A percentile compares a stretch with the other conserved stretches of the same genome.
These are phyloP conservation scores for Sapajus apella DNA, from an alignment of 2,113 vertebrate species.

Conservation along the genomic window DNA sequence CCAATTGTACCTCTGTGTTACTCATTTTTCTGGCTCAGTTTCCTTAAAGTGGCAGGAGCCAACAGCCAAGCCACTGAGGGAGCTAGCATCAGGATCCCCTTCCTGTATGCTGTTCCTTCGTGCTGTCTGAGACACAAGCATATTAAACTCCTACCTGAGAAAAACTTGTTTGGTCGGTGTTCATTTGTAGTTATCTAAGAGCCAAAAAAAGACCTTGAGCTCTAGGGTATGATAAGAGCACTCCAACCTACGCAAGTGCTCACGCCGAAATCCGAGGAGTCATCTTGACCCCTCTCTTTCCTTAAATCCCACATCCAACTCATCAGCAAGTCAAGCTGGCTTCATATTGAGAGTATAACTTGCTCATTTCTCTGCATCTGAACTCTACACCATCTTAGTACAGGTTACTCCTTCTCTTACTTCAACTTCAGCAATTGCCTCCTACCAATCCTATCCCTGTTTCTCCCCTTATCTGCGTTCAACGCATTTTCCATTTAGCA, in stretches of 20 bases:
- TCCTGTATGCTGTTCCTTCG: too few relatives aligned
- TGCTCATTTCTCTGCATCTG: background rate
- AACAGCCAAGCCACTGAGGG: too few relatives aligned
- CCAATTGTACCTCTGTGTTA: too few relatives aligned
- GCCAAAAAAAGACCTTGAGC: too few relatives aligned
- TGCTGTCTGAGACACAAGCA: too few relatives aligned
- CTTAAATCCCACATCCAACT: background rate
- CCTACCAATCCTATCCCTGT: background rate
- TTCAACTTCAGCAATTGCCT: background rate
- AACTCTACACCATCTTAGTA: background rate
- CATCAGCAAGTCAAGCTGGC: background rate
- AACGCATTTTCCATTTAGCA: background rate
- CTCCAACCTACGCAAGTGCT: background rate
- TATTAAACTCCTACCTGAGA: too few relatives aligned
- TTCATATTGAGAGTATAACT: background rate
- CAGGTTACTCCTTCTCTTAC: background rate
- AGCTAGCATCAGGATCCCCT: too few relatives aligned
- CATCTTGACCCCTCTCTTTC: background rate
- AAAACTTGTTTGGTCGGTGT: too few relatives aligned
- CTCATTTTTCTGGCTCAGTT: too few relatives aligned
- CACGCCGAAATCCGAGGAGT: background rate
- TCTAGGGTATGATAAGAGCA: background rate
- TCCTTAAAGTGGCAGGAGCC: too few relatives aligned
- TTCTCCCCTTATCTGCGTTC: background rate
- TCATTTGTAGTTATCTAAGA: too few relatives aligned